Base-by-base conservation (phyloP, 1,140 invertebrate species). In the Heliconius nattereri region DNA sequence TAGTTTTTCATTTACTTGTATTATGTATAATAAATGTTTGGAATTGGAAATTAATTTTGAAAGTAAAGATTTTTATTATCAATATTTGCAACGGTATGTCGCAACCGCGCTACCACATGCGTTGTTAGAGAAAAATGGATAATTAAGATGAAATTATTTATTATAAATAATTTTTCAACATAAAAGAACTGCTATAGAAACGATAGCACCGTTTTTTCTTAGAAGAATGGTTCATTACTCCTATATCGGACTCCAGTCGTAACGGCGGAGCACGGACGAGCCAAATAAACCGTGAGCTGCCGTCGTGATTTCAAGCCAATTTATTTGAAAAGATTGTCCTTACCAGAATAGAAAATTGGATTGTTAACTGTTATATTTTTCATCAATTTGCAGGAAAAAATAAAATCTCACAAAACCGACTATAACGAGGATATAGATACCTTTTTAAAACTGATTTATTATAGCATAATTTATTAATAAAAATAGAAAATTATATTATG, bases 261-360 rank as follows among this genome's bases (percentile, higher is more conserved):
- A 66, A 66, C 8, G 11, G 26, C 60, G 23, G 26, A 66, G 60
- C 60, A 66, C 60, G 60, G 60, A 66, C 23, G 60, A 29, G 26
- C 23, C 60, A 26, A 66, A 66, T 66, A 66, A 66, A 66, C 60
- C 60, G 60, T 66, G 60, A 66, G 29, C 60, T 29, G 26, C 23
- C 13, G 60, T 66, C 23, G 26, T 66, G 60, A 66, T 66, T 66
- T 66, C 23, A 26, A 66, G 23, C 60, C 60, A 66, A 66, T 66
- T 66, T 66, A 66, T 66, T 66, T 66, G 26, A 66, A 66, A 66
- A 66, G 23, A 66, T 66, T 66, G 60, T 66, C 5, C 11, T 66
- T 29, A 16, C 60, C 60, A 26, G 23, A 29, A 66, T 66, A 66
- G 3, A 66, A 13, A 66, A 66, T 66, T 13, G 60, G 6, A 66